phyloP scores from a whole-genome alignment of 2,888 invertebrate species.

The Oscheius myriophilus region DNA sequence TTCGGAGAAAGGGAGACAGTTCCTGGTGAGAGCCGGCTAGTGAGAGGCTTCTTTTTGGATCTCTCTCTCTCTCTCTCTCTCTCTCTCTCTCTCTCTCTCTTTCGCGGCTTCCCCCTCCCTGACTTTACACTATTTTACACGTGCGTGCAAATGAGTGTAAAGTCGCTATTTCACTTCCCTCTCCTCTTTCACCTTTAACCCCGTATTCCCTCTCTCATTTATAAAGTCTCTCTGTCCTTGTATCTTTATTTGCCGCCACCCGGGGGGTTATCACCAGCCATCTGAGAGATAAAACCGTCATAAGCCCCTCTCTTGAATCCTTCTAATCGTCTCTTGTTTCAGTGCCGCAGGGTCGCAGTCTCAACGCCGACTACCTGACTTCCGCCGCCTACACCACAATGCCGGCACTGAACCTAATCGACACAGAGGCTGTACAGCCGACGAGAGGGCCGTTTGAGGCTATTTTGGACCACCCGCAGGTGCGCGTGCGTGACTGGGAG shows the following conservation, averaged over 20 bases:
- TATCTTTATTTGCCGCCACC: background rate
- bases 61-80: conserved; percentile 11
- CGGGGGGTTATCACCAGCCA: background rate
- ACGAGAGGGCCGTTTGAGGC: conserved; percentile 9
- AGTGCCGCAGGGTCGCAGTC: conserved; percentile 10
- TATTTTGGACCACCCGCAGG: conserved; percentile 37
- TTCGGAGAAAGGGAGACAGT: too few species aligned
- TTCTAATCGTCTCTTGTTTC: background rate
- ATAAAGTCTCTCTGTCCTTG: background rate
- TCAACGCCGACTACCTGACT: conserved; percentile 17
- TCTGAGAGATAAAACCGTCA: background rate
- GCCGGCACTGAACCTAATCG: conserved; percentile 23
- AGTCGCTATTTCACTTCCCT: background rate
- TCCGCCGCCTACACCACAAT: conserved; percentile 1
- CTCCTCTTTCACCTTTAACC: background rate
- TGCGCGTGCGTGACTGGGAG: conserved; percentile 42
- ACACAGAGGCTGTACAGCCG: conserved; percentile 12
- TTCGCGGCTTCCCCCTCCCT: too few species aligned
- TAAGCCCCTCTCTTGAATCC: background rate
- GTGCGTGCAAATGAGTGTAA: background rate
- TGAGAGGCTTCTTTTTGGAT: background rate
- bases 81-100: background rate
- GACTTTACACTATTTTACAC: background rate
- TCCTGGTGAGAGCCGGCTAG: background rate
- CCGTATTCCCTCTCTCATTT: background rate